A percentile compares a stretch with the other conserved stretches of the same genome.
phyloP scores from a whole-genome alignment of 2,797 vertebrate species.

The Percopsis omiscomaycus region DNA sequence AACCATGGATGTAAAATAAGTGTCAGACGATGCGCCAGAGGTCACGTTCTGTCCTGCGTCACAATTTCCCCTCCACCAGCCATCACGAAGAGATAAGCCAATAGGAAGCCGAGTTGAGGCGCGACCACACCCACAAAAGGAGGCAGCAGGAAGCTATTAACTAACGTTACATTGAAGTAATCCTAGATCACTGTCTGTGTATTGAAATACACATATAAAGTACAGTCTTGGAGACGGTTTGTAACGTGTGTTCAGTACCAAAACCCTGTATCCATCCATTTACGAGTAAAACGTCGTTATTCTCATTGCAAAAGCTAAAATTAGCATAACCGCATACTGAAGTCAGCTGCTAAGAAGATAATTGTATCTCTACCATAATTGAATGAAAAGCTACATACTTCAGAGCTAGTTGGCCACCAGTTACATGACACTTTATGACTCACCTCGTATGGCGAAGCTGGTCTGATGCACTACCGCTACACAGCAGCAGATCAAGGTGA shows the following conservation, averaged over 20 bases:
- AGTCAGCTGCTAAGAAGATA: too few relatives aligned
- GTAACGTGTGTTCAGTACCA: too few relatives aligned
- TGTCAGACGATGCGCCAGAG: conserved; percentile 56
- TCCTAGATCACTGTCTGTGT: not conserved
- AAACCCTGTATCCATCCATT: too few relatives aligned
- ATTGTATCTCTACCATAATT: too few relatives aligned
- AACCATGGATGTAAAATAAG: not conserved
- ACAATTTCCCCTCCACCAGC: conserved; percentile 62
- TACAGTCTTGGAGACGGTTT: too few relatives aligned
- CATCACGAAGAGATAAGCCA: conserved; percentile 49
- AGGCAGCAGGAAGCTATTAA: conserved; percentile 62
- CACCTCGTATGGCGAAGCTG: conserved; percentile 46
- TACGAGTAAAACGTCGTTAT: too few relatives aligned
- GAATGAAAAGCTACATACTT: too few relatives aligned
- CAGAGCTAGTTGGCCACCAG: too few relatives aligned
- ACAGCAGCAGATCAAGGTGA: conserved; percentile 71
- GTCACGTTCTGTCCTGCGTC: conserved; percentile 80
- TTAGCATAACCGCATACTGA: too few relatives aligned
- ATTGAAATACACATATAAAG: too few relatives aligned
- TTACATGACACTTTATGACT: conserved; percentile 8
- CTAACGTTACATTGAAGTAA: not conserved
- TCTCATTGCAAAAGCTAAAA: too few relatives aligned
- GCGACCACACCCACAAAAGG: conserved; percentile 59
- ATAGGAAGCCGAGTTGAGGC: conserved; percentile 36
- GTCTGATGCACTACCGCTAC: conserved; percentile 33